Evolutionary conservation across 1,140 invertebrate species (phyloP), one percentile per base, ranked within the genome.

Genomic region (Ericerus pela): DNA sequence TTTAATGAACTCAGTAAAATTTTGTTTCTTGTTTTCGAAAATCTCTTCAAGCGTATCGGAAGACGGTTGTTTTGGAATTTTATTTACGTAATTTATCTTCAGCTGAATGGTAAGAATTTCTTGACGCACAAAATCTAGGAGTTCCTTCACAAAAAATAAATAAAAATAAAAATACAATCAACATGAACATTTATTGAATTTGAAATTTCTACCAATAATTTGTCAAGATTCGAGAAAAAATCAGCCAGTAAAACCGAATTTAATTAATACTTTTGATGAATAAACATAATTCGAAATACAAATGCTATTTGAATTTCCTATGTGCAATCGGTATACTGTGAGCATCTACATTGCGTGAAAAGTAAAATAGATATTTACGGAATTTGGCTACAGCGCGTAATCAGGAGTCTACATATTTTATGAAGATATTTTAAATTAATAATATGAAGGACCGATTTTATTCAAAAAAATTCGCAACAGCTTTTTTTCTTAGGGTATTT

Each of bases 121-220:
- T 71, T 87, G 84, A 59, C 82, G 73, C 1, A 86, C 77, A 60
- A 82, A 69, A 62, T 75, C 73, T 53, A 86, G 65, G 18, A 86
- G 66, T 61, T 82, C 80, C 77, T 84, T 67, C 22, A 70, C 66
- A 59, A 62, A 57, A 62, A 55, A 51, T 18, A 52, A 30, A 53
- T 51, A 59, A 51, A 51, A 24, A 57, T 41, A 52, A 33, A 33
- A 43, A 6, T 47, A 28, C 22, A 10, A 11, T 33, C 20, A 54
- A 54, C 11, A 52, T n/a, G 5, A 16, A 30, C 24, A 52, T 22
- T 30, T 52, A 52, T 16, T 30, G 26, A 51, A 28, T 16, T 11
- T 8, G 41, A 12, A 18, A 11, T 47, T 47, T 10, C 18, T 14
- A 18, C 11, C 11, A 11, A 11, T 12, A 20, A 11, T 11, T 20